These are phyloP conservation scores for Ischnus inquisitorius DNA, from an alignment of 2,888 invertebrate species.

Conservation along the genomic window DNA sequence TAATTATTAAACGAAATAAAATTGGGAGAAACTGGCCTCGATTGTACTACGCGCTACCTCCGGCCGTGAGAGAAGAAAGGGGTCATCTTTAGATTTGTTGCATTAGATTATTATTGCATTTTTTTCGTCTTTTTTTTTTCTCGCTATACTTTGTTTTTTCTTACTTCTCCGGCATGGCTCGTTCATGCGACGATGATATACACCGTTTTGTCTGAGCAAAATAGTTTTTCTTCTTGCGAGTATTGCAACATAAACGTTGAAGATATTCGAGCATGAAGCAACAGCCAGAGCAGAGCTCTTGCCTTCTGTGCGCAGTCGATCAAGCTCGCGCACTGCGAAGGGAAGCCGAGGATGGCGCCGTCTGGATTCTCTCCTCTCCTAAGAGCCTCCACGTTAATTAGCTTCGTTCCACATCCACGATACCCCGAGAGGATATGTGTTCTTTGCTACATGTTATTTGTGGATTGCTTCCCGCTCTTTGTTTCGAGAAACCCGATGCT, in stretches of 20 bases:
- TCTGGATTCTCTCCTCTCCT: slow-evolving; percentile 63
- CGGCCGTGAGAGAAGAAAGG: slow-evolving; percentile 17
- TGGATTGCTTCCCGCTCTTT: neutral
- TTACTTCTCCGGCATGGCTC: no score
- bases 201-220: no score
- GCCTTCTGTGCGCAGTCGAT: slow-evolving; percentile 58
- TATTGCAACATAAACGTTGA: slow-evolving; percentile 8
- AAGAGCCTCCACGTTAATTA: slow-evolving; percentile 64
- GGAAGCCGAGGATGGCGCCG: slow-evolving; percentile 61
- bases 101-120: no score
- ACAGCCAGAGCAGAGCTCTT: slow-evolving; percentile 32
- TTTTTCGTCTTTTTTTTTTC: no score
- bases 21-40: neutral
- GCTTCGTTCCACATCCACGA: slow-evolving; percentile 60
- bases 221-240: no score
- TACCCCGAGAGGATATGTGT: slow-evolving; percentile 10
- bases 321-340: slow-evolving; percentile 16
- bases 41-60: neutral
- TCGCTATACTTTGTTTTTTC: no score
- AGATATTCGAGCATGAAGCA: slow-evolving; percentile 15
- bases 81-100: no score
- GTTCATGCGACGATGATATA: no score
- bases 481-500: neutral
- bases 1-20: slow-evolving; percentile 6
- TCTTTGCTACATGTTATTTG: slow-evolving; percentile 12